phyloP scores from a whole-genome alignment of 2,113 vertebrate genomes.

The Malaclemys terrapin region DNA sequence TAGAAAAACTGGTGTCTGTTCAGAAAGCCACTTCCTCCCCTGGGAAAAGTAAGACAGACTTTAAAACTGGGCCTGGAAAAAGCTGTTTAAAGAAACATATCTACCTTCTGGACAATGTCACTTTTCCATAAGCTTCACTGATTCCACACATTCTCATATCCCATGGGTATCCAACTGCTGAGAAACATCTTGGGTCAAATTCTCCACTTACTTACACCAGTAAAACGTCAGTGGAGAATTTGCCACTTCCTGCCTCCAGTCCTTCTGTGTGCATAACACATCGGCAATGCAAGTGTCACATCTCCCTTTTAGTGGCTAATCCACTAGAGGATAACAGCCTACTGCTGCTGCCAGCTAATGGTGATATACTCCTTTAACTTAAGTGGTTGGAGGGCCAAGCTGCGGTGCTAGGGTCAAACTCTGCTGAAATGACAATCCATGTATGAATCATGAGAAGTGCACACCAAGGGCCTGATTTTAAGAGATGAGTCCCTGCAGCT shows the following conservation, averaged over 20 bases:
- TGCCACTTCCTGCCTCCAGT: not conserved
- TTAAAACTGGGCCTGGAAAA: not conserved
- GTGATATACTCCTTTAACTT: slow-evolving; percentile 2
- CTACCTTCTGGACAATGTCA: not conserved
- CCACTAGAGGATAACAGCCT: slow-evolving; percentile 57
- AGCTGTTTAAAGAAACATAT: not conserved
- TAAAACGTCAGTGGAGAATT: not conserved
- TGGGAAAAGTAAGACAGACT: slow-evolving; percentile 6
- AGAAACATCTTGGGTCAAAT: not conserved
- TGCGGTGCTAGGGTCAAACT: not conserved
- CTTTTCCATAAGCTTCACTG: not conserved
- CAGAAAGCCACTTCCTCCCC: not conserved
- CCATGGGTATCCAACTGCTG: not conserved
- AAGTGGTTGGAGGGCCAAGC: not conserved
- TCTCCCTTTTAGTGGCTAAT: not conserved
- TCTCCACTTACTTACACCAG: not conserved
- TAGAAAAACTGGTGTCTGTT: not conserved
- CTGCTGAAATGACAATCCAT: not conserved
- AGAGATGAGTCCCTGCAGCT: not conserved
- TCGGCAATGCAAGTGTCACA: not conserved
- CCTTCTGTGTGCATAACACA: not conserved
- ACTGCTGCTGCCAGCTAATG: not conserved
- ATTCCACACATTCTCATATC: not conserved
- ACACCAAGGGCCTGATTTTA: not conserved
- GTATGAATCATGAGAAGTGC: not conserved